phyloP scores from a whole-genome alignment of 1,140 invertebrate genomes.

The Drosophila gunungcola region DNA sequence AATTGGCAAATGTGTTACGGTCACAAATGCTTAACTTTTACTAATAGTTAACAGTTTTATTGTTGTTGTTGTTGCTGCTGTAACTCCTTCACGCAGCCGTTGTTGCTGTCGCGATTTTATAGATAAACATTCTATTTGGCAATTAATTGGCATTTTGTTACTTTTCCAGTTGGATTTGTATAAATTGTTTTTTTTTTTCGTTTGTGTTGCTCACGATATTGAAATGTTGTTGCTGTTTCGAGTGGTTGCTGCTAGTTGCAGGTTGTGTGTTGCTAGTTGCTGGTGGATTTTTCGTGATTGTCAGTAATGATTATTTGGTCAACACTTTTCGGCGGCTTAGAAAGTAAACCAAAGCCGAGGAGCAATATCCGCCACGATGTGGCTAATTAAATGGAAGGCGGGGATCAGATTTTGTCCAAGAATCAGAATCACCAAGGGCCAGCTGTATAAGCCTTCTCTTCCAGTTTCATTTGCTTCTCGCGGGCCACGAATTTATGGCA shows the following conservation, averaged over 20 bases:
- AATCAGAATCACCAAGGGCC: constrained; percentile 54
- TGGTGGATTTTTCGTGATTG: constrained; percentile 66
- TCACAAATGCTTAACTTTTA: constrained; percentile 83
- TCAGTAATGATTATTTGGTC: constrained; percentile 79
- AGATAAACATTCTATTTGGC: constrained; percentile 83
- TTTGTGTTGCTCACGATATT: constrained; percentile 64
- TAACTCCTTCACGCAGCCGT: constrained; percentile 34
- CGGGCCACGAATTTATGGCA: constrained; percentile 68
- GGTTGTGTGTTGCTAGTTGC: constrained; percentile 26
- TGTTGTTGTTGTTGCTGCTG: constrained; percentile 29
- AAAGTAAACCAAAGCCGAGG: constrained; percentile 43
- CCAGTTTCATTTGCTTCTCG: constrained; percentile 1
- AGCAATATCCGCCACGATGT: constrained; percentile 30
- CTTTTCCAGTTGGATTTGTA: constrained; percentile 80
- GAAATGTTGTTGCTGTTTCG: constrained; percentile 65
- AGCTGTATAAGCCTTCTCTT: background rate
- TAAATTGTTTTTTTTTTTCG: constrained; percentile 58
- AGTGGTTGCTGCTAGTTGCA: constrained; percentile 20
- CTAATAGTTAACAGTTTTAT: constrained; percentile 65
- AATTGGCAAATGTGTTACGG: constrained; percentile 79
- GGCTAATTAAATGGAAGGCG: constrained; percentile 75
- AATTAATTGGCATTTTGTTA: constrained; percentile 82
- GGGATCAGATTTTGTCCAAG: constrained; percentile 24
- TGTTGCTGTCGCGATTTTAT: constrained; percentile 62
- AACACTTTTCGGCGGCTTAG: constrained; percentile 58